Percentiles rank a stretch among this genome's conserved stretches.
Conservation (phyloP, 1,140 invertebrate genomes). For the Drosophila repletoides region DNA sequence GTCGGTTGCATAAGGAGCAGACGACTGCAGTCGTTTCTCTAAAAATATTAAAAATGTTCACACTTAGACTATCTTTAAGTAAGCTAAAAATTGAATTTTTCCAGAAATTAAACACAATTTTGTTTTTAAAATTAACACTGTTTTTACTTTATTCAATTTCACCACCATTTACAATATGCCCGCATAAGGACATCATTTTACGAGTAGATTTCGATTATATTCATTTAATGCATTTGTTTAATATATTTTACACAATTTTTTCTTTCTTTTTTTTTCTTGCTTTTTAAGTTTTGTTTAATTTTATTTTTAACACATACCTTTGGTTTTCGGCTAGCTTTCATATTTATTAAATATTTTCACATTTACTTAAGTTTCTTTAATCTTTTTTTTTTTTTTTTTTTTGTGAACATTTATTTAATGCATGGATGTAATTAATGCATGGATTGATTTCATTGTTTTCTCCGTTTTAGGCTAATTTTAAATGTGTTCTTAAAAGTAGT, state of each 20-base stretch:
- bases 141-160: conserved; percentile 64
- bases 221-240: conserved; percentile 49
- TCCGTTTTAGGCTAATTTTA: conserved; percentile 24
- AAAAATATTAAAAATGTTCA: too few species aligned
- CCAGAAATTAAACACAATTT: neutral
- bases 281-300: neutral
- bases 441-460: conserved; percentile 10
- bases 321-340: conserved; percentile 50
- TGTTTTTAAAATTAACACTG: conserved; percentile 67
- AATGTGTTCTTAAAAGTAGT: conserved; percentile 57
- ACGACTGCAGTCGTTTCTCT: too few species aligned
- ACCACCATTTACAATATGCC: conserved; percentile 73
- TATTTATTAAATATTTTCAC: conserved; percentile 50
- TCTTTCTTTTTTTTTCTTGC: conserved; percentile 20
- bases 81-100: too few species aligned
- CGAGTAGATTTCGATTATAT: conserved; percentile 59
- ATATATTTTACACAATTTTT: conserved; percentile 70
- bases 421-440: too few species aligned
- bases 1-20: conserved; percentile 19
- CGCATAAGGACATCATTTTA: conserved; percentile 61
- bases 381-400: conserved; percentile 5
- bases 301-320: conserved; percentile 43
- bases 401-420: conserved; percentile 52
- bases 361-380: too few species aligned
- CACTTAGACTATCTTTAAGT: too few species aligned